Base-by-base conservation (phyloP, 2,113 vertebrate species). In the Ginglymostoma cirratum region DNA sequence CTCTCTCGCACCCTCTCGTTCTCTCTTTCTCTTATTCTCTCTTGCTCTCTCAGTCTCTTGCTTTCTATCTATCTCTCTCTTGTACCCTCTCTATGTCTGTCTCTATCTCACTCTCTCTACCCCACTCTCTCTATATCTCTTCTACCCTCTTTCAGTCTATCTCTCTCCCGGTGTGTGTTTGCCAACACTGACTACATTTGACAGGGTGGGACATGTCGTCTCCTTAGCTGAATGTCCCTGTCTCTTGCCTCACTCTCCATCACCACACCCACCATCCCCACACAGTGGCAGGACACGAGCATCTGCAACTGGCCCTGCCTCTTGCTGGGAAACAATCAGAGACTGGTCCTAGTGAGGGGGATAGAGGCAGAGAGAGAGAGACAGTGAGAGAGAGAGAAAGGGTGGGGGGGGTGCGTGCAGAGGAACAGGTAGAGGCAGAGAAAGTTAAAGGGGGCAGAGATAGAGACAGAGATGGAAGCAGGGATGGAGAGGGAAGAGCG, bases 251-350 rank as follows among this genome's bases (percentile, higher is more conserved):
- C 97, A 97, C 98, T 96, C 6, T 34, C 96, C 95, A 30, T 97
- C 97, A 97, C 67, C 95, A 15, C 72, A 83, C 96, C 96, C 96
- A 96, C 96, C 27, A 96, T 96, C 96, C 96, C 95, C 96, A 95
- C 97, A 96, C 96, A 97, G 96, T 96, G 96, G 96, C 30, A 96
- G 97, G 96, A 98, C 98, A 38, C 96, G 98, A 98, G 98, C 3
- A 96, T 98, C 34, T 17, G 87, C 1, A 52, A 15, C 45, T 8
- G 48, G 10, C 38, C 52, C 55, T 61, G 98, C 98, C 98, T 96
- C 96, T 98, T 98, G 98, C 98, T 98, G 98, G 97, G 97, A 99
- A 98, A 99, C 98, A 98, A 99, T 99, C 99, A 98, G 98, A 96
- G 55, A 61, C 55, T 61, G 55, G 55, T 61, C 55, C 55, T 61